Base-by-base conservation (phyloP, 2,888 invertebrate species). In the Mechanitis mazaeus region DNA sequence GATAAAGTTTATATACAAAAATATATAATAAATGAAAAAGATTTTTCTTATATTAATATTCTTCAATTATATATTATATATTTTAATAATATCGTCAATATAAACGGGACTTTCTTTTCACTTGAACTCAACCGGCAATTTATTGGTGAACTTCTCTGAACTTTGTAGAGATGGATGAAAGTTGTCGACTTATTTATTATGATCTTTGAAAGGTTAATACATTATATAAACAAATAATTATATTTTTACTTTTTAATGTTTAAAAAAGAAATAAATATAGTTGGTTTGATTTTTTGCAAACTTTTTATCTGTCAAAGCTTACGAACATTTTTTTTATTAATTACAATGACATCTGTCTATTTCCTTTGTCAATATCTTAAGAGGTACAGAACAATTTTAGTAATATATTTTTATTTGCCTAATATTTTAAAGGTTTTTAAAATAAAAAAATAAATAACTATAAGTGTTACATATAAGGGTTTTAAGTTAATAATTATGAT, bases 151-250 rank as follows among this genome's bases (percentile, higher is more conserved):
- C 76, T 84, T 84, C 63, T 59, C 58, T 62, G 68, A 72, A 75
- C 72, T 72, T 71, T 64, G 58, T 65, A 69, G 64, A 69, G 72
- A 74, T 77, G 73, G 76, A 80, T 79, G 79, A 75, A 79, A 78
- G 77, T 78, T 80, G 81, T 81, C 80, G 76, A 71, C 74, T 80
- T 83, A 84, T 83, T 82, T 77, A 76, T 75, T 63, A 64, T 60
- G 61, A 60, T 54, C 20, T 42, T 46, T 46, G 56, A 3, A 50
- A 50, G 31, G 31, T 50, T 50, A 50, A 50, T 50, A 50, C n/a
- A 50, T 50, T 50, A 50, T 50, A 31, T 31, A 50, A 42, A 42
- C 11, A 50, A 31, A 50, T 31, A 28, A 3, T 12, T 28, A 50
- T 1, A 47, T 28, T 5, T 35, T 35, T 35, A 35, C 35, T 35